Conservation (phyloP, 2,113 vertebrate genomes). For the Halcyon malimbica region DNA sequence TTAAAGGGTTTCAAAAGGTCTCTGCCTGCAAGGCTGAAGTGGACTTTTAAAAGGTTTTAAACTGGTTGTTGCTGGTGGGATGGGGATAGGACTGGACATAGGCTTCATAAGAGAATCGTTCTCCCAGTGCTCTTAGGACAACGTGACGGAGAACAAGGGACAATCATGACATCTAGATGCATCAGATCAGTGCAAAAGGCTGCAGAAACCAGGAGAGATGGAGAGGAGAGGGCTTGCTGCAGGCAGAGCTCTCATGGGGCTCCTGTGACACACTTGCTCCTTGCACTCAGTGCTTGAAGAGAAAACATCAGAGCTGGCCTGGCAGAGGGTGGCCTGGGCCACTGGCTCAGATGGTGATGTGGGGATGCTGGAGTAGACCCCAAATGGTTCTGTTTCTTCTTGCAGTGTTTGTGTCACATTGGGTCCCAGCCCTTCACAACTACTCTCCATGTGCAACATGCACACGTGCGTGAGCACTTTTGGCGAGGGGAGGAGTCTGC, state of each 20-base stretch:
- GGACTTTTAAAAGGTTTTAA: background rate
- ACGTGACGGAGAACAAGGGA: background rate
- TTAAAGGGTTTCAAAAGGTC: background rate
- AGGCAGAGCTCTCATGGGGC: background rate
- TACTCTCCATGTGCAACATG: rapidly evolving
- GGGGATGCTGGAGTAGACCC: background rate
- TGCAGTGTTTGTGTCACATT: rapidly evolving
- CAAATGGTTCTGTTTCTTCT: rapidly evolving
- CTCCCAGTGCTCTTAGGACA: background rate
- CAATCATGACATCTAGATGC: rapidly evolving
- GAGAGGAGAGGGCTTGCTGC: background rate
- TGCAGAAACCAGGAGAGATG: background rate
- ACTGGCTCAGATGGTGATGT: background rate
- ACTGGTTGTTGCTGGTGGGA: background rate
- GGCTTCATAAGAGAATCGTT: background rate
- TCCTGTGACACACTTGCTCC: rapidly evolving
- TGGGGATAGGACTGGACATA: background rate
- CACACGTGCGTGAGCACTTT: rapidly evolving
- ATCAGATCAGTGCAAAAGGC: background rate
- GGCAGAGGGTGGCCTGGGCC: background rate
- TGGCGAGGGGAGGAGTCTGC: rapidly evolving
- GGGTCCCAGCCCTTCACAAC: background rate
- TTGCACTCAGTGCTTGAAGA: background rate
- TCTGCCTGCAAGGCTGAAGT: background rate
- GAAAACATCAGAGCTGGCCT: background rate